Evolutionary conservation across 2,113 vertebrate species (phyloP).

Genomic region (Psilopsiagon aymara): DNA sequence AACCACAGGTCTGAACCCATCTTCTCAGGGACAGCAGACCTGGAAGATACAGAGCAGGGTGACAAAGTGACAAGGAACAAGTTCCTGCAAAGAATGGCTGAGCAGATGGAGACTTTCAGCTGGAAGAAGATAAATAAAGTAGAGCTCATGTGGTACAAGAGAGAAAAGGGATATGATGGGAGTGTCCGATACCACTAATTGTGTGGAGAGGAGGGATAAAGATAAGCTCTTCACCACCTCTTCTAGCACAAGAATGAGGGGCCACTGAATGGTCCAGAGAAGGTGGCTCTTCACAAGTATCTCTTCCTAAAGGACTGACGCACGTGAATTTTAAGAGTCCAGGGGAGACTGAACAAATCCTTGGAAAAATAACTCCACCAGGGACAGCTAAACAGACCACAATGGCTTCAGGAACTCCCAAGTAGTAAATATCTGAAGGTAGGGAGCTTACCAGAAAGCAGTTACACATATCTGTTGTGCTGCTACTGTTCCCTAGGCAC

Average conservation of each 20-base stretch:
- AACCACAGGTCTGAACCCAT: background rate
- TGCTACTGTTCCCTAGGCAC: background rate
- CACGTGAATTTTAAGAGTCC: background rate
- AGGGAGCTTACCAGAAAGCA: background rate
- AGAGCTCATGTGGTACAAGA: background rate
- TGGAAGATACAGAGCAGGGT: background rate
- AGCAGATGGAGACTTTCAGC: background rate
- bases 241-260: background rate
- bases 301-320: background rate
- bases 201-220: background rate
- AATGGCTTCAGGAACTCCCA: background rate
- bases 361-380: background rate
- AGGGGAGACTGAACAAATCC: background rate
- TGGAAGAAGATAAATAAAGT: background rate
- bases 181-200: background rate
- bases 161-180: background rate
- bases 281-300: background rate
- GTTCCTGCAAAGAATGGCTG: background rate
- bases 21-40: background rate
- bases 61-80: background rate
- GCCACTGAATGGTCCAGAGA: background rate
- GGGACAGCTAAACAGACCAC: background rate
- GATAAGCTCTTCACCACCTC: background rate
- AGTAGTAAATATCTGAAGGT: background rate
- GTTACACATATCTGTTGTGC: background rate